Conservation (phyloP, 2,888 invertebrate genomes). For the Cepaea hortensis region DNA sequence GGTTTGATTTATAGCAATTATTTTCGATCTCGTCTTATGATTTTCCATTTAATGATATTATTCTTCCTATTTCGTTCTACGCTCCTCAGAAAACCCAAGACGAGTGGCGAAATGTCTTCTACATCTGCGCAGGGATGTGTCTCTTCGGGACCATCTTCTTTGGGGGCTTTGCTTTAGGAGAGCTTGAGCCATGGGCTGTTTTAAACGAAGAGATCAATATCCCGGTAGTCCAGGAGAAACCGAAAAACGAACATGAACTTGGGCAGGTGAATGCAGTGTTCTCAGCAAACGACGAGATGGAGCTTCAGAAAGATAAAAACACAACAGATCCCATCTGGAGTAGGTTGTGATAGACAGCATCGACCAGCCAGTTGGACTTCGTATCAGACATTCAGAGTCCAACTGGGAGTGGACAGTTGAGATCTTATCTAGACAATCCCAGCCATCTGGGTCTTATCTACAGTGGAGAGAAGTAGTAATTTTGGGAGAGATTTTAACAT, state of each 20-base stretch:
- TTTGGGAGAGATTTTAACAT: too few relatives aligned
- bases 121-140: constrained; percentile 59
- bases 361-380: too few relatives aligned
- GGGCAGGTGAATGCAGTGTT: not conserved
- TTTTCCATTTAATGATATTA: not conserved
- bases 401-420: too few relatives aligned
- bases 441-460: too few relatives aligned
- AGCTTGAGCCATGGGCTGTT: constrained; percentile 52
- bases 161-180: constrained; percentile 55
- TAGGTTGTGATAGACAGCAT: not conserved
- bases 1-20: too few relatives aligned
- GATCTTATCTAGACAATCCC: too few relatives aligned
- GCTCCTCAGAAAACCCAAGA: constrained; percentile 58
- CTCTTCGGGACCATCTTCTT: constrained; percentile 57
- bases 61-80: constrained; percentile 18
- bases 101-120: constrained; percentile 64
- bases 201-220: not conserved
- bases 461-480: too few relatives aligned
- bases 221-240: not conserved
- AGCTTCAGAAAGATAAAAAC: not conserved
- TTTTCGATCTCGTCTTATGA: too few relatives aligned
- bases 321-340: not conserved
- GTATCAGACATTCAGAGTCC: too few relatives aligned
- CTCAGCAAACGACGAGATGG: not conserved
- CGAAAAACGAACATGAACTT: not conserved